Conservation (phyloP, 2,888 invertebrate species). For the Gnatocerus cornutus region DNA sequence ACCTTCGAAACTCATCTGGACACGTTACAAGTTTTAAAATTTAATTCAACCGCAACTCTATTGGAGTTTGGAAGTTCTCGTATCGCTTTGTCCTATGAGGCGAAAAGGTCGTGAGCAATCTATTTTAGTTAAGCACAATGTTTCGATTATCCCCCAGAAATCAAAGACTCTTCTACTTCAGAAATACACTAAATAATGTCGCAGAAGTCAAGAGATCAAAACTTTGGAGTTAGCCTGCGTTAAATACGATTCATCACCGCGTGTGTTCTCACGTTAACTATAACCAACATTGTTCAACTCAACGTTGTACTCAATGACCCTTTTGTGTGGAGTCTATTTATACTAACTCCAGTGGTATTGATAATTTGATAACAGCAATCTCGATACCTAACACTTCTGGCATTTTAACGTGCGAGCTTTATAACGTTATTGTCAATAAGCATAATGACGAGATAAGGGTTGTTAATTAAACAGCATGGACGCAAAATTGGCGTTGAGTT, state of each 20-base stretch:
- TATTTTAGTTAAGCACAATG: conserved; percentile 27
- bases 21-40: conserved; percentile 26
- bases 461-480: conserved; percentile 28
- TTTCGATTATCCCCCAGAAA: conserved; percentile 27
- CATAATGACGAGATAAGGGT: conserved; percentile 21
- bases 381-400: conserved; percentile 18
- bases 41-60: conserved; percentile 12
- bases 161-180: conserved; percentile 18
- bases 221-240: not conserved
- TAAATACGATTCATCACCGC: conserved; percentile 22
- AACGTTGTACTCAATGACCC: conserved; percentile 26
- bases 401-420: conserved; percentile 21
- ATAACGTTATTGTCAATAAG: conserved; percentile 11
- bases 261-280: conserved; percentile 26
- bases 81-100: conserved; percentile 20
- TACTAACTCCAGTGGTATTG: conserved; percentile 18
- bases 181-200: conserved; percentile 11
- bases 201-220: conserved; percentile 11
- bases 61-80: conserved; percentile 9
- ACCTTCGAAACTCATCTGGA: conserved; percentile 10
- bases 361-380: conserved; percentile 22
- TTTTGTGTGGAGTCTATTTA: conserved; percentile 33
- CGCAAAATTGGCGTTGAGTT: conserved; percentile 15
- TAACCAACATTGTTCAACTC: conserved; percentile 20
- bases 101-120: conserved; percentile 29